Evolutionary conservation across 2,888 invertebrate species (phyloP), one percentile per base, ranked within the genome.

Genomic region (Cephus pulcher): DNA sequence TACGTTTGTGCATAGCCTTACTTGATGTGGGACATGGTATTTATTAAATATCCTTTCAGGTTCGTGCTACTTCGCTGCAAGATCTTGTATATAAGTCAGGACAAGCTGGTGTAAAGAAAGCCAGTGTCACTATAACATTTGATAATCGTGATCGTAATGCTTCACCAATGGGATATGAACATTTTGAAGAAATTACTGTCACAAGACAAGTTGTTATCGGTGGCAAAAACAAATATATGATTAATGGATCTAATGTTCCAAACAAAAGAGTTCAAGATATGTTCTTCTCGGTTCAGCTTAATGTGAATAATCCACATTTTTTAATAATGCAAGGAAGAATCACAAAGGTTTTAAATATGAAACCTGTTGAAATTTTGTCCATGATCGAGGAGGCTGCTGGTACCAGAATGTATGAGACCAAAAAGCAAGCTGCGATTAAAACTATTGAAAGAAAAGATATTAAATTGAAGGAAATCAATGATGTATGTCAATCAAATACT

Each of bases 361-460:
- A 99, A 90, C 98, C 99, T 0, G 94, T 95, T 73, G 99, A 99
- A 96, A 97, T 98, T 87, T 93, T 98, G 77, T 96, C 97, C 0
- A 98, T 99, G 98, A 96, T 99, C 78, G 99, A 99, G 92, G 99
- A 99, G 93, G 99, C 99, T 11, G 98, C 99, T 0, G 99, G 99
- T 1, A 99, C 99, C 0, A 95, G 97, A 86, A 96, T 98, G 95
- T 99, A 99, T 90, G 99, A 99, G 91, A 94, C 95, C 1, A 99
- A 99, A 91, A 97, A 97, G 84, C 96, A 96, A 87, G 94, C 94
- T 4, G 96, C 98, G 0, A 94, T 97, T 83, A 97, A 95, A 88
- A 96, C 96, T 0, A 97, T 99, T 78, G 96, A 96, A 82, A 98
- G 97, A 89, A 99, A 99, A 90, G 97, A 99, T 91, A 94, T 95